Base-by-base conservation (phyloP, 2,888 invertebrate genomes). In the Leptopilina syphax region DNA sequence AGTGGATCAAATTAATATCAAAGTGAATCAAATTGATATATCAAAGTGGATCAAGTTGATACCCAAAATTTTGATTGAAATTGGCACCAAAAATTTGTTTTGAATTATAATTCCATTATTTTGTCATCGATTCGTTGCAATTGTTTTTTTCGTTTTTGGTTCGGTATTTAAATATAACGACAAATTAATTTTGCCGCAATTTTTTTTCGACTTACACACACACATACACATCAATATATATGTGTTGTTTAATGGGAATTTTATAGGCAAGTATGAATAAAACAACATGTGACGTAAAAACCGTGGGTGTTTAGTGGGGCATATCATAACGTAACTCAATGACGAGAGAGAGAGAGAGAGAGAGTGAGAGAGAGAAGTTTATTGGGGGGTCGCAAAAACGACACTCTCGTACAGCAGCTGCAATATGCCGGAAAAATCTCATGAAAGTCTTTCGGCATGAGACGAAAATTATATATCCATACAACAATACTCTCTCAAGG, bases 231-330 rank as follows among this genome's bases (percentile, higher is more conserved):
- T 50, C 8, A 8, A 50, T 10, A 10, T 8, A 8, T n/a, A 18
- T 77, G 44, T 78, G 68, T 67, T 34, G 27, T 50, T 54, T 65
- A 83, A 83, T 87, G 88, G 84, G 88, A 89, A 89, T 83, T 84
- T 83, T 80, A 85, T 83, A 54, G 78, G 79, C 80, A 80, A 81
- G 78, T 83, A 86, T 90, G 89, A 90, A 90, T 90, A 89, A 88
- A 87, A 80, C 81, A 85, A 87, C 89, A 88, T 86, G 89, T 88
- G 90, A 83, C 86, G 86, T 84, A 87, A 89, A 89, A 86, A 87
- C 88, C 86, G 88, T 89, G 89, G 89, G 90, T 90, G 91, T 90
- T 90, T 90, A 90, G 90, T 89, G 90, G 87, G 89, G 87, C 90
- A 89, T 89, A 87, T 85, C 88, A 85, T 82, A 85, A 83, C 83